Base-by-base conservation (phyloP, 2,113 vertebrate species). In the Ardeotis arabs region DNA sequence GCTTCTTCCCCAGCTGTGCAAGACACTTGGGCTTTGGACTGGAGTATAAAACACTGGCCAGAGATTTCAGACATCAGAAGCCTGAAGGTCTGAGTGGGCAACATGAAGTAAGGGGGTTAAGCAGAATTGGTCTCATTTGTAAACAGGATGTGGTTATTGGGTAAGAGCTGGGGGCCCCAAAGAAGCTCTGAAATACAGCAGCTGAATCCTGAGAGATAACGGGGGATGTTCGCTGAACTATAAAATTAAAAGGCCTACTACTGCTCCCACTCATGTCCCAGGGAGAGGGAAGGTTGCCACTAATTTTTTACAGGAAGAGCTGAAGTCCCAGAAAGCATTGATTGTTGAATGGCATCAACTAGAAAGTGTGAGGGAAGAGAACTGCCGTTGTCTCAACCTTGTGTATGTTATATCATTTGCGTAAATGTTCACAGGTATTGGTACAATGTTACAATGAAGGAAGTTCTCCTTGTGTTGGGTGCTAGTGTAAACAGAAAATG, bases 121-220 rank as follows among this genome's bases (percentile, higher is more conserved):
- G n/a, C 37, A 84, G 69, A 82, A 81, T 9, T 44, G 37, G 66
- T 27, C 75, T 84, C 4, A 0, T 79, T 50, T 89, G 77, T 89
- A 94, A 95, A 95, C 87, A 95, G 92, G 92, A 92, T 93, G 93
- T 89, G 89, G 95, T 89, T 96, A 94, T 74, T 85, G 70, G 58
- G 78, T 39, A 95, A 96, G 58, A 85, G 67, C 74, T 63, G 14
- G 27, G 78, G 64, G 47, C 47, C 56, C 20, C 25, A 47, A 33
- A 77, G 50, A 37, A 80, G 45, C 58, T 84, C 50, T 91, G 58
- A 94, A 95, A 83, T 69, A 87, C 35, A 89, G 55, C 31, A 85
- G 45, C 62, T 69, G 87, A 87, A 94, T 69, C 31, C 86, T 52
- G 44, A 83, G 73, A 91, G n/a, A 91, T 76, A 95, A 92, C 1